Conservation (phyloP, 2,113 vertebrate species). For the Hippocampus zosterae region DNA sequence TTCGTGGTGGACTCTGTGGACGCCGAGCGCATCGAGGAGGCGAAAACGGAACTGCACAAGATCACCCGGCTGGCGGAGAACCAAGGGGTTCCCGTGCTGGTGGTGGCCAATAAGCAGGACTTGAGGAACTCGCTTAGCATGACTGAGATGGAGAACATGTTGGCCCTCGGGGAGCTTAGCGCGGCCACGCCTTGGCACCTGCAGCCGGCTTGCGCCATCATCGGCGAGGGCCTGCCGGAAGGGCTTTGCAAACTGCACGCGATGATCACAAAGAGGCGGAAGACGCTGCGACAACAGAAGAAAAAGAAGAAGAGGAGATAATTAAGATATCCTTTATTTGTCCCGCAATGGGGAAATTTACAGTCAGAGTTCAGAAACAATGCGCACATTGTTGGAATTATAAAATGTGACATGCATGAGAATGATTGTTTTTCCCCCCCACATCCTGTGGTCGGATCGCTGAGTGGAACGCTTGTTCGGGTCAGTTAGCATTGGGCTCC, state of each 20-base stretch:
- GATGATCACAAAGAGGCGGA: neutral
- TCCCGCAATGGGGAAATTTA: no score
- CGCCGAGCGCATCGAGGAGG: slow-evolving; percentile 93
- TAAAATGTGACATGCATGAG: no score
- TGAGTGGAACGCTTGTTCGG: neutral
- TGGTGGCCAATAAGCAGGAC: slow-evolving; percentile 97
- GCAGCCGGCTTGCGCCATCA: slow-evolving; percentile 94
- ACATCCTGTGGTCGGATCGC: neutral
- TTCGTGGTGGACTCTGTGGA: slow-evolving; percentile 98
- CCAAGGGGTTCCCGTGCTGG: slow-evolving; percentile 90
- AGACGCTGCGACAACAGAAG: neutral
- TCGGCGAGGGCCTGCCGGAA: slow-evolving; percentile 90
- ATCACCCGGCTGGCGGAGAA: slow-evolving; percentile 88
- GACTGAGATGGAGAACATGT: slow-evolving; percentile 84
- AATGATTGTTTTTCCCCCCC: neutral
- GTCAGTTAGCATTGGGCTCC: neutral
- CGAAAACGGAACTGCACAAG: slow-evolving; percentile 95
- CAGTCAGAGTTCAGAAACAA: no score
- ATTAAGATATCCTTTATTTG: no score
- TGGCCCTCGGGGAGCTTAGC: slow-evolving; percentile 87
- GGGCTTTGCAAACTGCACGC: slow-evolving; percentile 69
- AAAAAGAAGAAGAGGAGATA: neutral
- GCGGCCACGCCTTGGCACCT: slow-evolving; percentile 90
- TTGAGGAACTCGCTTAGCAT: slow-evolving; percentile 87
- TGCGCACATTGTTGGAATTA: neutral